Evolutionary conservation across 1,140 invertebrate species (phyloP).

Genomic region (Zaprionus capensis): DNA sequence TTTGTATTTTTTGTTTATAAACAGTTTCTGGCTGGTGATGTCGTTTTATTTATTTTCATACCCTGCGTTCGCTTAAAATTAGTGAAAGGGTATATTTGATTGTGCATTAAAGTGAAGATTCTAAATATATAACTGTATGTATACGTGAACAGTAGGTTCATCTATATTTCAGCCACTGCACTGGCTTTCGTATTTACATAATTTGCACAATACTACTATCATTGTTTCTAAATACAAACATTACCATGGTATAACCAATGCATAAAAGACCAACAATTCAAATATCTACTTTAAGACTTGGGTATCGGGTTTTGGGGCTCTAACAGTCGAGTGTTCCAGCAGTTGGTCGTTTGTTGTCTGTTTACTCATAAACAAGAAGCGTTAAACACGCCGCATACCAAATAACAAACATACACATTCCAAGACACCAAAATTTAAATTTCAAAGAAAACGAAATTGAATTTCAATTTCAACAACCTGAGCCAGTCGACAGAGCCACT

Average conservation of each 20-base stretch:
- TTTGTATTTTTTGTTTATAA: slow-evolving; percentile 77
- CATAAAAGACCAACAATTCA: no score
- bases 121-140: neutral
- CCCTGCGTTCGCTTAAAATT: neutral
- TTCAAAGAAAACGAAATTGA: slow-evolving; percentile 80
- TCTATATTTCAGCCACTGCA: no score
- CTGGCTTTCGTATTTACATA: no score
- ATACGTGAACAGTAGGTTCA: no score
- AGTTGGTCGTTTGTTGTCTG: slow-evolving; percentile 19
- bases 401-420: slow-evolving; percentile 78
- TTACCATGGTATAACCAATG: no score
- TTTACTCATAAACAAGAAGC: slow-evolving; percentile 46
- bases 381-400: slow-evolving; percentile 44
- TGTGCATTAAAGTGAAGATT: neutral
- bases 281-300: no score
- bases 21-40: neutral
- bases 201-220: no score
- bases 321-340: slow-evolving; percentile 17
- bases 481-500: slow-evolving; percentile 33
- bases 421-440: slow-evolving; percentile 76
- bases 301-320: neutral
- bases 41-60: neutral
- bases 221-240: no score
- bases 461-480: slow-evolving; percentile 78
- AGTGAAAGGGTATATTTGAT: neutral